Base-by-base conservation (phyloP, 2,113 vertebrate genomes). In the Brachyhypopomus occidentalis region DNA sequence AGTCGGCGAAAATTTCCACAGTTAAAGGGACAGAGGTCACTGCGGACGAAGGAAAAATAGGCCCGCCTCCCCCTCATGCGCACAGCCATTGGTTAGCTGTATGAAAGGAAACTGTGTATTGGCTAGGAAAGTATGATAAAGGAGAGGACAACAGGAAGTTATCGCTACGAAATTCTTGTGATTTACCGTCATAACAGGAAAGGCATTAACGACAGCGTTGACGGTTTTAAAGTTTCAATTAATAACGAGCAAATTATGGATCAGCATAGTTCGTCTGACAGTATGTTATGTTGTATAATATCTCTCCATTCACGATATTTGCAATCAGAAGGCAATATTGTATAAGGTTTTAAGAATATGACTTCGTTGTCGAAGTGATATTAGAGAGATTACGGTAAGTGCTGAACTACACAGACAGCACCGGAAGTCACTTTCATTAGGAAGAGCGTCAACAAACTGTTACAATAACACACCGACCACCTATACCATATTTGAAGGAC, bases 11-110 rank as follows among this genome's bases (percentile, higher is more conserved):
- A n/a, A 34, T 36, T 67, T 64, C 22, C 14, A 14, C 41, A 36
- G 36, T 88, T 85, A 87, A 86, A 89, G 86, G 75, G 73, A 81
- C 58, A 77, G 86, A 90, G 89, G 89, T 90, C 89, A 90, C 63
- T 72, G 83, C 80, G 88, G 88, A 88, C 87, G 82, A 87, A 84
- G 17, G 0, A 45, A 25, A 55, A 20, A 3, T 8, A 25, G 60
- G 27, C 79, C 56, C 72, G 73, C 72, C 79, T 30, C 56, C 34
- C 27, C 14, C 19, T 34, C 12, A 16, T 52, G 16, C 23, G 9
- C 25, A 7, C 7, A 14, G 7, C 20, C 34, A 82, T 82, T 82
- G 84, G 86, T 72, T 38, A n/a, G 58, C 27, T 48, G 12, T 1
- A 3, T 11, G 4, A 45, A 56, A 17, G 4, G 5, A 5, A 16